phyloP scores from a whole-genome alignment of 2,888 invertebrate species.

The Drosophila affinis region DNA sequence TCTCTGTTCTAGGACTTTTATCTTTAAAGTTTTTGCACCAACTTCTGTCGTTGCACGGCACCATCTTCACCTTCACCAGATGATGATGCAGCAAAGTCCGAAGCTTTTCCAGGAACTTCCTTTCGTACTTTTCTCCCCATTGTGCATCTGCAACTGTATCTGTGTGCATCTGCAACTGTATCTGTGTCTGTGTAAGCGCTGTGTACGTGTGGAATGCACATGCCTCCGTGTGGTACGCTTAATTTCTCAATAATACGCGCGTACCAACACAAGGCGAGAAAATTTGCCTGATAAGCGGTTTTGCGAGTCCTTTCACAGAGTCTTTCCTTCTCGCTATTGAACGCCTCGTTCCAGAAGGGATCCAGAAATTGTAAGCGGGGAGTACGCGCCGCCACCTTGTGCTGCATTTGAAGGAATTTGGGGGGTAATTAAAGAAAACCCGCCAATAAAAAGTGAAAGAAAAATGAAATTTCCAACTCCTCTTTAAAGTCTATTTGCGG shows the following conservation, averaged over 20 bases:
- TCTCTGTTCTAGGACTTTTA: conserved; percentile 51
- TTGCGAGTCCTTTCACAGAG: conserved; percentile 23
- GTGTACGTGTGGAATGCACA: conserved; percentile 48
- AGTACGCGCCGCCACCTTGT: conserved; percentile 32
- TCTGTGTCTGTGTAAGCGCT: conserved; percentile 9
- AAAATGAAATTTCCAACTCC: conserved; percentile 52
- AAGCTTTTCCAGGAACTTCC: conserved; percentile 18
- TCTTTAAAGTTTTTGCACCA: conserved; percentile 64
- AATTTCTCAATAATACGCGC: conserved; percentile 73
- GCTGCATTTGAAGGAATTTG: conserved; percentile 62
- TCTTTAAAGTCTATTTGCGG: conserved; percentile 67
- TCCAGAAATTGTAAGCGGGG: conserved; percentile 59
- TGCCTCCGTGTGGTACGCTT: conserved; percentile 61
- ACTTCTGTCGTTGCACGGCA: conserved; percentile 11
- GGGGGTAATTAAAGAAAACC: conserved; percentile 68
- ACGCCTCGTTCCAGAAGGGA: background rate
- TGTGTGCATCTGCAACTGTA: background rate
- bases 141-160: conserved; percentile 1
- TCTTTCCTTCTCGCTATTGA: background rate
- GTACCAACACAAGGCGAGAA: conserved; percentile 48
- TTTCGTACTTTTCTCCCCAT: conserved; percentile 4
- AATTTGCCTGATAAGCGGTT: conserved; percentile 70
- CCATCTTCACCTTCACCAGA: conserved; percentile 18
- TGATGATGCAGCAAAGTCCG: conserved; percentile 27
- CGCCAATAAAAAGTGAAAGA: conserved; percentile 22